Base-by-base conservation (phyloP, 2,888 invertebrate genomes). In the Cyaniris semiargus region DNA sequence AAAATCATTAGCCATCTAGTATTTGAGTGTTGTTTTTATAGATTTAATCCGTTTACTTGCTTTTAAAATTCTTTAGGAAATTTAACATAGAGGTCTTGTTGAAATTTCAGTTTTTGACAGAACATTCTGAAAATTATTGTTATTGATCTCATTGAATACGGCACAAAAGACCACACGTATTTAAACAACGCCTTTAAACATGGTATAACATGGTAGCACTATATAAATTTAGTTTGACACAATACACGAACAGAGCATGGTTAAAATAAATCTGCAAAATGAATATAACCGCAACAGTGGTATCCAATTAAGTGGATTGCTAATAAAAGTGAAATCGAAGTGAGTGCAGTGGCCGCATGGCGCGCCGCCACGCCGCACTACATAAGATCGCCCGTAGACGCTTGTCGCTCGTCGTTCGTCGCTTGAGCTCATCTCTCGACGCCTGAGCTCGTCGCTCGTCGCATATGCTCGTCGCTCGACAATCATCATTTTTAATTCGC, bases 311-410 rank as follows among this genome's bases (percentile, higher is more conserved):
- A 91, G 92, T 91, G 89, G 91, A 92, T 92, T 92, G 92, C 92
- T 93, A 93, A 93, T 93, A 93, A 93, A 93, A 93, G 93, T 93
- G 93, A 93, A 93, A 93, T 93, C 93, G 92, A 88, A 90, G 90
- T 86, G 93, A 87, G 93, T 92, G 93, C 93, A 93, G 91, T 92
- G 93, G 91, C 93, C 93, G 93, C 89, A 82, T 78, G 81, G 80
- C 82, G 82, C 70, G 76, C 72, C 70, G 77, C 74, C 74, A 38
- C 80, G 78, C 76, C 74, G 74, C 76, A 78, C 79, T 78, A 75
- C 72, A 76, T 76, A 79, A 75, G 78, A 78, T 58, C 74, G 76
- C 76, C 77, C 76, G 56, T 78, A 76, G 48, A 76, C 78, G 78
- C 53, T 18, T 53, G 53, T 53, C 53, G 53, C 5, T 53, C 53